phyloP scores from a whole-genome alignment of 2,113 vertebrate species.

The Heterotis niloticus region DNA sequence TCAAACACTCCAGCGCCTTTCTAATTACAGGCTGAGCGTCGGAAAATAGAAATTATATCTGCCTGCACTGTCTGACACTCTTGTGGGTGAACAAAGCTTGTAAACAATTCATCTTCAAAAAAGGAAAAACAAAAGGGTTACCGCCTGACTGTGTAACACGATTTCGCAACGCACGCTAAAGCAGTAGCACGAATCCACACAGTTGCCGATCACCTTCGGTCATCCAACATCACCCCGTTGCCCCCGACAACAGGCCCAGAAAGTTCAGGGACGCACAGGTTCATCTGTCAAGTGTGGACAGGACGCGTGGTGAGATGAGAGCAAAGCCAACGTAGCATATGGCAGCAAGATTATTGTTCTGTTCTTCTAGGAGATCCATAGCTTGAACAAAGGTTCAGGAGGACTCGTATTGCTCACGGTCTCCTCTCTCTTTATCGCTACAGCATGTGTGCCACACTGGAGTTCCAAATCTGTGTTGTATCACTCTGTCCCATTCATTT shows the following conservation, averaged over 20 bases:
- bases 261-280: background rate
- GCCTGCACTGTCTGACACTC: background rate
- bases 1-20: background rate
- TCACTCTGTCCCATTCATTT: too few species aligned
- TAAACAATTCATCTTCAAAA: background rate
- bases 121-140: background rate
- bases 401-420: too few species aligned
- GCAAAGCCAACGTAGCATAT: background rate
- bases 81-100: background rate
- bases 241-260: background rate
- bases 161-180: too few species aligned
- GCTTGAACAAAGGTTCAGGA: too few species aligned
- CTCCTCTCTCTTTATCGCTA: too few species aligned
- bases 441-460: too few species aligned
- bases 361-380: too few species aligned
- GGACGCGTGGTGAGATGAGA: background rate
- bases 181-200: too few species aligned
- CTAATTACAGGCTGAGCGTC: background rate
- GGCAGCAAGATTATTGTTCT: too few species aligned
- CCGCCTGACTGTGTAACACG: too few species aligned
- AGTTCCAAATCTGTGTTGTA: too few species aligned
- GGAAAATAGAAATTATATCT: conserved; percentile 4
- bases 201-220: too few species aligned
- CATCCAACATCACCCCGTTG: background rate
- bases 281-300: background rate